A percentile compares a stretch with the other conserved stretches of the same genome.
These are phyloP conservation scores for Apamea crenata DNA, from an alignment of 2,888 invertebrate genomes.

Conservation along the genomic window DNA sequence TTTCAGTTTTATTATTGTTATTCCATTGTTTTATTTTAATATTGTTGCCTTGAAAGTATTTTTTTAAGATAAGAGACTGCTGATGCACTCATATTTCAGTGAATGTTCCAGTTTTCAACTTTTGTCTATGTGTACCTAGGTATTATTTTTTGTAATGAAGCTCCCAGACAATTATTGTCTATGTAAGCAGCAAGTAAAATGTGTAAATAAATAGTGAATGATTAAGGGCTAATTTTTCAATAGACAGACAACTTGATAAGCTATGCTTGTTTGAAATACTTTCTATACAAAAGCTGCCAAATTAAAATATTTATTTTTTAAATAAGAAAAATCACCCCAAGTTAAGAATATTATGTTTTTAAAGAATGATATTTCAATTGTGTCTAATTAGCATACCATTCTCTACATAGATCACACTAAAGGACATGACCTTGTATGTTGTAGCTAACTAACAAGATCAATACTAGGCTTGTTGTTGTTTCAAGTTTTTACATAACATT, in stretches of 20 bases:
- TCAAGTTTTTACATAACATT: conserved; percentile 2
- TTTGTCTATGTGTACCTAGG: not conserved
- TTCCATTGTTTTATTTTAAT: conserved; percentile 4
- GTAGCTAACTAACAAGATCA: conserved; percentile 29
- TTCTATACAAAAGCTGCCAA: not conserved
- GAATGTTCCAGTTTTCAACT: not conserved
- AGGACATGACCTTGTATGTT: conserved; percentile 12
- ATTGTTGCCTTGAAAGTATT: not conserved
- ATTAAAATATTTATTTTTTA: too few species aligned
- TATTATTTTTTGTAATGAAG: not conserved
- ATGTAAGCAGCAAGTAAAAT: not conserved
- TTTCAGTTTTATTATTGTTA: not conserved
- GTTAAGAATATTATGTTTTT: not conserved
- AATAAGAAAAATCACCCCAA: not conserved
- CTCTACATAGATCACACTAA: not conserved
- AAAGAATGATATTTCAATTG: not conserved
- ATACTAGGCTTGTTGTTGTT: conserved; percentile 22
- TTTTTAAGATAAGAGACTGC: conserved; percentile 1
- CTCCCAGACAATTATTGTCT: not conserved
- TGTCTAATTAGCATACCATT: not conserved
- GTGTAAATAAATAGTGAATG: not conserved
- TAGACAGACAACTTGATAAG: not conserved
- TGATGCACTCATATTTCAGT: not conserved
- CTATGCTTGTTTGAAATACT: not conserved
- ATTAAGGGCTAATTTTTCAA: too few species aligned